Evolutionary conservation across 2,797 vertebrate genomes (phyloP).

Genomic region (Lepilemur septentrionalis): DNA sequence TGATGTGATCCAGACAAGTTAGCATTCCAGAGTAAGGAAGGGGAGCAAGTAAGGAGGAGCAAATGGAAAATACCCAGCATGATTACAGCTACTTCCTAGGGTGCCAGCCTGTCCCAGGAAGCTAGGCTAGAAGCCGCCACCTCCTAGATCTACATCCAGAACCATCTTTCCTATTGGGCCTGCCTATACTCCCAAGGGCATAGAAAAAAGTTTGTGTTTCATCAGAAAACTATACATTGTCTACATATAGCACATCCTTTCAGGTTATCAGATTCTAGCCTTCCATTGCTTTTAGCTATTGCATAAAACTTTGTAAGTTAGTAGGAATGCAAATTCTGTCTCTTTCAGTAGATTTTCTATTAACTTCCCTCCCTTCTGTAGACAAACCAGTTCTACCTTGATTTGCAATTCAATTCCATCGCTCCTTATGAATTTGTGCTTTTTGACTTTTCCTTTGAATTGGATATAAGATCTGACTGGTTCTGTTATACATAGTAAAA

Average conservation of each 20-base stretch:
- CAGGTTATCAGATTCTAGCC: background rate
- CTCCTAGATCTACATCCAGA: background rate
- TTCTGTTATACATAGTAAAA: background rate
- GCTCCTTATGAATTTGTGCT: background rate
- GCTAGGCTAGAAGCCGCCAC: background rate
- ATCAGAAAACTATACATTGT: background rate
- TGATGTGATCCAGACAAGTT: background rate
- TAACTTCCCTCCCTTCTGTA: background rate
- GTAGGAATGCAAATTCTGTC: background rate
- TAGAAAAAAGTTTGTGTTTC: background rate
- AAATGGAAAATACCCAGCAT: background rate
- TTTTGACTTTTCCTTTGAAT: slow-evolving; percentile 22
- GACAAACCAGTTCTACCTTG: background rate
- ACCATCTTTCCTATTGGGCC: background rate
- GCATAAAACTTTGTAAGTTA: background rate
- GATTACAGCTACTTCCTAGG: background rate
- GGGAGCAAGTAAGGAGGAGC: background rate
- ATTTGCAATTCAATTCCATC: background rate
- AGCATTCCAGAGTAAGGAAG: background rate
- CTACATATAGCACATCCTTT: background rate
- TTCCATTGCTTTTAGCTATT: background rate
- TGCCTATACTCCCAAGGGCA: background rate
- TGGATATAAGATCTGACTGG: background rate
- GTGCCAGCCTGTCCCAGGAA: background rate
- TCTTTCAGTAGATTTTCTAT: background rate